Percentiles rank a stretch among this genome's conserved stretches.
Evolutionary conservation across 2,113 vertebrate species (phyloP).

Genomic region (Eira barbara): DNA sequence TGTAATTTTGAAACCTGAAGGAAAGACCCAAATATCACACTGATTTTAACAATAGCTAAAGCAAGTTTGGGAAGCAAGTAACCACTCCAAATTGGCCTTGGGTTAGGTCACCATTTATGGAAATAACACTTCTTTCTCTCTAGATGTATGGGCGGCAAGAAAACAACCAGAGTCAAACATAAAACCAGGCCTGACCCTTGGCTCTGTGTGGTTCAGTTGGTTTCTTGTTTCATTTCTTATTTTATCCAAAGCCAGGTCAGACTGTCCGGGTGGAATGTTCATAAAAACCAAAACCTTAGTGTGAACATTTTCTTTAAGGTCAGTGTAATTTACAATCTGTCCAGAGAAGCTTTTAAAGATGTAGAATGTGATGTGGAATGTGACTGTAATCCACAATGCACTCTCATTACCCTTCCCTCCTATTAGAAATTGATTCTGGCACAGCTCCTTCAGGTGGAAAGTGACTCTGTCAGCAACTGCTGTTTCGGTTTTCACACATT

Average conservation of each 20-base stretch:
- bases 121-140: constrained; percentile 13
- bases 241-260: constrained; percentile 55
- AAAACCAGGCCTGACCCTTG: neutral
- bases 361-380: constrained; percentile 41
- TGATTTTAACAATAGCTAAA: neutral
- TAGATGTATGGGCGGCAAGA: neutral
- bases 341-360: constrained; percentile 66
- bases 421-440: constrained; percentile 76
- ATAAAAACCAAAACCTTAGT: constrained; percentile 64
- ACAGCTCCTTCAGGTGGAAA: constrained; percentile 61
- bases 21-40: neutral
- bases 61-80: neutral
- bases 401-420: constrained; percentile 37
- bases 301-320: constrained; percentile 68
- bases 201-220: neutral
- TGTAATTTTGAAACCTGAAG: neutral
- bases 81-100: neutral
- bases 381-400: constrained; percentile 37
- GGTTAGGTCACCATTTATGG: neutral
- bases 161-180: constrained; percentile 23
- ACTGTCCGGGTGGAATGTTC: neutral
- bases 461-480: constrained; percentile 53
- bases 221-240: constrained; percentile 43
- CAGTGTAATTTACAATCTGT: constrained; percentile 68
- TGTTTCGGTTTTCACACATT: constrained; percentile 1